Base-by-base conservation (phyloP, 2,113 vertebrate genomes). In the Colossoma macropomum region DNA sequence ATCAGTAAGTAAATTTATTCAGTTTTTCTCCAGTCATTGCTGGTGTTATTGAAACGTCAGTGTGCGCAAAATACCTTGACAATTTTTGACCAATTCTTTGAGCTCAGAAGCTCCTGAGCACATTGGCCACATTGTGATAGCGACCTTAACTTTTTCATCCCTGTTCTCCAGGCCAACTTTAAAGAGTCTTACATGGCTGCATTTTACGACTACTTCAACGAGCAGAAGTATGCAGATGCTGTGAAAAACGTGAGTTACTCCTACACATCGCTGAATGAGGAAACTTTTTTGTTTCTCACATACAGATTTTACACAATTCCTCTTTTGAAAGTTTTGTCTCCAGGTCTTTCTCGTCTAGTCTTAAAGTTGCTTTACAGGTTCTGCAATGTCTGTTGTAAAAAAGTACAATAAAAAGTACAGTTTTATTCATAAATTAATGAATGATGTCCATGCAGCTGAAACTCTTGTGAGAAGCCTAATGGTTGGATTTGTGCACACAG, bases 141-240 rank as follows among this genome's bases (percentile, higher is more conserved):
- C 28, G 10, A 80, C 8, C 27, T 10, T 28, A 34, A 4, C 23
- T 68, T 41, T 68, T 30, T 62, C 41, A 54, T 82, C 68, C 80
- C 21, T 86, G 4, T 71, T 48, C 12, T 75, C 5, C 92, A 99
- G 98, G 97, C 97, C 86, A 99, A 94, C 89, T 99, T 99, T 87
- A 99, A 99, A 91, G 98, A 99, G 89, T 95, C 97, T 0, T 99
- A 97, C 92, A 99, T 99, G 98, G 97, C 98, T 69, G 92, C 95
- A 0, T 99, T 99, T 93, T 97, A 98, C 72, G 97, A 99, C 86
- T 96, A 97, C 92, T 99, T 99, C 93, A 99, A 98, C 54, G 98
- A 99, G 87, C 97, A 99, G 90, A 98, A 98, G 90, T 99, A 99
- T n/a, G 96, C 96, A 0, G 98, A 98, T 13, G 96, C 98, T 56